A percentile compares a stretch with the other conserved stretches of the same genome.
These are phyloP conservation scores for Drosophila lacteicornis DNA, from an alignment of 1,140 invertebrate genomes.

Conservation along the genomic window DNA sequence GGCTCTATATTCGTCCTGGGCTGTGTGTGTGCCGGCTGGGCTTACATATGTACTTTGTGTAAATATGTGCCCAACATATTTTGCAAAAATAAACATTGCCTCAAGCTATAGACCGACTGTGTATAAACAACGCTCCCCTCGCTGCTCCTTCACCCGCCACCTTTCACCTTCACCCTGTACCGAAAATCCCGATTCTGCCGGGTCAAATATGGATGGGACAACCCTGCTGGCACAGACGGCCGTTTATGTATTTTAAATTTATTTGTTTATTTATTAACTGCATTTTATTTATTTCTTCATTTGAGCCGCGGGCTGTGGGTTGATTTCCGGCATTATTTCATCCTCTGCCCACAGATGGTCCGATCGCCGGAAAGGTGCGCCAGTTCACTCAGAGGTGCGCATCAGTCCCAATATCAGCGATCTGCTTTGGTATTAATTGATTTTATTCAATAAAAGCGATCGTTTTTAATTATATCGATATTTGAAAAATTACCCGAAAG, in stretches of 20 bases:
- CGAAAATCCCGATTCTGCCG: constrained; percentile 21
- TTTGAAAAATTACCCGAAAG: too few relatives aligned
- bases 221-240: constrained; percentile 12
- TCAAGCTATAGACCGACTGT: constrained; percentile 47
- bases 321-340: constrained; percentile 28
- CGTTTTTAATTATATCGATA: too few relatives aligned
- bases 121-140: constrained; percentile 50
- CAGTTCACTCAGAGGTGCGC: constrained; percentile 6
- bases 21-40: constrained; percentile 5
- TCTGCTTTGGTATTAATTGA: neutral
- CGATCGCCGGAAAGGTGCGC: constrained; percentile 20
- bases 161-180: constrained; percentile 34
- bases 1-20: constrained; percentile 18
- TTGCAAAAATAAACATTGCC: constrained; percentile 80
- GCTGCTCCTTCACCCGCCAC: neutral
- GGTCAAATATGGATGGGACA: constrained; percentile 58
- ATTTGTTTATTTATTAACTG: constrained; percentile 83
- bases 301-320: constrained; percentile 52
- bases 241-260: constrained; percentile 75
- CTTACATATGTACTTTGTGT: constrained; percentile 77
- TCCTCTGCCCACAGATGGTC: neutral
- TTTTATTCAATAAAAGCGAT: too few relatives aligned
- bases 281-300: constrained; percentile 70
- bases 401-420: neutral
- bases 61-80: constrained; percentile 80